Conservation (phyloP, 2,797 vertebrate genomes). For the Lindbergichthys nudifrons region DNA sequence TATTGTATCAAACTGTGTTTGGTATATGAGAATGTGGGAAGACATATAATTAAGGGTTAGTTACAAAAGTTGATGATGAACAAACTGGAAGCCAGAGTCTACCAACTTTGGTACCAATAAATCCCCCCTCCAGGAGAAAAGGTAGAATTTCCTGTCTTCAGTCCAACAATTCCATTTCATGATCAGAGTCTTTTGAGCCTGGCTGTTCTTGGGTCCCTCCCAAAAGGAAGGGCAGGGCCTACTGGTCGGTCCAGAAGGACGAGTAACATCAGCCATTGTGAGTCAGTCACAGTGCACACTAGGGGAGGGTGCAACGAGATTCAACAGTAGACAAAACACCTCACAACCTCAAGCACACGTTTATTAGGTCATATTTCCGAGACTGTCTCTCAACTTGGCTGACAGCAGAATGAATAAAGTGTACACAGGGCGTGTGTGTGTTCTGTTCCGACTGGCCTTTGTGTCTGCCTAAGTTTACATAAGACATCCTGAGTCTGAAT, state of each 20-base stretch:
- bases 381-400: conserved; percentile 55
- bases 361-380: conserved; percentile 58
- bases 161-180: conserved; percentile 36
- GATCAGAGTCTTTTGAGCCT: conserved; percentile 40
- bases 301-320: conserved; percentile 15
- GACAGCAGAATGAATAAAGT: conserved; percentile 58
- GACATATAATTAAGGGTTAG: neutral
- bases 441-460: conserved; percentile 25
- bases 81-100: conserved; percentile 6
- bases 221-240: conserved; percentile 65
- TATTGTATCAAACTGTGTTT: neutral
- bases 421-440: conserved; percentile 49
- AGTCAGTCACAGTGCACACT: conserved; percentile 47
- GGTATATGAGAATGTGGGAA: neutral
- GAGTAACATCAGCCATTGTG: conserved; percentile 63
- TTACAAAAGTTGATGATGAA: neutral
- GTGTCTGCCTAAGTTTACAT: conserved; percentile 48
- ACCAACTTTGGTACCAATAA: neutral
- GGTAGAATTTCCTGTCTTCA: conserved; percentile 35
- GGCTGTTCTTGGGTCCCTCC: conserved; percentile 55
- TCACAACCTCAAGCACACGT: conserved; percentile 30
- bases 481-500: conserved; percentile 35
- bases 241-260: conserved; percentile 72
- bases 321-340: conserved; percentile 55
- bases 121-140: conserved; percentile 20